Evolutionary conservation across 2,797 vertebrate species (phyloP), one percentile per base, ranked within the genome.

Genomic region (Crenuchus spilurus): DNA sequence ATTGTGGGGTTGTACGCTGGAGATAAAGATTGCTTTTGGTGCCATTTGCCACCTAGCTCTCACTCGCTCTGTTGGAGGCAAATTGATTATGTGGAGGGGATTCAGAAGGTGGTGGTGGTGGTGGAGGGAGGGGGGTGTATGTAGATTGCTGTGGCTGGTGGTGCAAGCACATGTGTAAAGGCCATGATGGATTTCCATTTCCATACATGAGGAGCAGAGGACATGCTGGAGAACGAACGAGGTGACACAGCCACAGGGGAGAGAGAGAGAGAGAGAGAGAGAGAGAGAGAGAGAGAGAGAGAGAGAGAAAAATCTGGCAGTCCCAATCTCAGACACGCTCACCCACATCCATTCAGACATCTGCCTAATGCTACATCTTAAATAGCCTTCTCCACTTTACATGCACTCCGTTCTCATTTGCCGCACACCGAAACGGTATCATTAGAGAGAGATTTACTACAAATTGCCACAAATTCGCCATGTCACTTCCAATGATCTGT

Each of bases 401-500:
- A 94, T 94, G 93, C 90, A 91, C 92, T 93, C 91, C 90, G 90
- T 90, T 94, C 93, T 95, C 89, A 94, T 95, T 95, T 92, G 91
- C 90, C 30, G 89, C 88, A 88, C 90, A 92, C 93, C 92, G 92
- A 93, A 94, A 93, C 91, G 89, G 86, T 92, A 91, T 95, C 95
- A 96, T 97, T 97, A 96, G 94, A 95, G 94, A 88, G 92, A 95
- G 93, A 96, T 96, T 95, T 96, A 94, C 93, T 90, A 94, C 94
- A 97, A 97, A 97, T 96, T 95, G 96, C 93, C 94, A 92, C 92
- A 95, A 96, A 96, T 97, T 96, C 94, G 91, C 92, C 93, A 93
- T 95, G 95, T 96, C 96, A 96, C 94, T 94, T 96, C 94, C 94
- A 96, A 96, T 97, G 93, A 95, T 91, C 91, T 92, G 93, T 91